Conservation (phyloP, 1,140 invertebrate genomes). For the Pararge aegeria region DNA sequence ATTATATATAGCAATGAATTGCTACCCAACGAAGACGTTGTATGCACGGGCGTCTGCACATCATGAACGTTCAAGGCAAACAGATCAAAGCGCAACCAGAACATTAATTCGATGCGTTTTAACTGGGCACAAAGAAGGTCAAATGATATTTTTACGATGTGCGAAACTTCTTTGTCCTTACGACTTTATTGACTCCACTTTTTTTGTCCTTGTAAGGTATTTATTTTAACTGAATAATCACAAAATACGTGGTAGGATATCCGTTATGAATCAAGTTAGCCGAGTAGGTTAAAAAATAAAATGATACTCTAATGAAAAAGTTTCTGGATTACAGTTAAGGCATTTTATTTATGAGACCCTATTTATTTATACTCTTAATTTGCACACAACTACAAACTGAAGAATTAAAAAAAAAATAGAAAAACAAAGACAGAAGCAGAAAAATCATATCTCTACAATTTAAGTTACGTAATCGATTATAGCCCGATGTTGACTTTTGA, state of each 20-base stretch:
- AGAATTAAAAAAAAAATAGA: no score
- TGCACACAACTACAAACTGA: no score
- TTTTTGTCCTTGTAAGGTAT: slow-evolving; percentile 19
- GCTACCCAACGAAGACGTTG: slow-evolving; percentile 4
- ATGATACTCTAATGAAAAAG: no score
- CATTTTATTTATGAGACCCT: no score
- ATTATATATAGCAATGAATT: no score
- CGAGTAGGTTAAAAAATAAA: no score
- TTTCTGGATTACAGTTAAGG: no score
- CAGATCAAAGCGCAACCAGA: slow-evolving; percentile 51
- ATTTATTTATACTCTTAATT: no score
- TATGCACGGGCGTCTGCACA: slow-evolving; percentile 43
- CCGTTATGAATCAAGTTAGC: background rate
- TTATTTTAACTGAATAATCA: background rate
- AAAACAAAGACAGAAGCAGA: no score
- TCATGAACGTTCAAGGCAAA: slow-evolving; percentile 48
- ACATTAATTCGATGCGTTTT: slow-evolving; percentile 28
- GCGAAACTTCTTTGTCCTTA: slow-evolving; percentile 35
- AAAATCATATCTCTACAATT: no score
- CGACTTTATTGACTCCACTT: slow-evolving; percentile 20
- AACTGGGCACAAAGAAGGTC: slow-evolving; percentile 34
- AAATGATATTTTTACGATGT: slow-evolving; percentile 38
- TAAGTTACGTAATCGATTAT: no score
- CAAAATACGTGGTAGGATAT: background rate
- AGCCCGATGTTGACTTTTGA: no score